Evolutionary conservation across 2,797 vertebrate species (phyloP).

Genomic region (Delichon dasypus): DNA sequence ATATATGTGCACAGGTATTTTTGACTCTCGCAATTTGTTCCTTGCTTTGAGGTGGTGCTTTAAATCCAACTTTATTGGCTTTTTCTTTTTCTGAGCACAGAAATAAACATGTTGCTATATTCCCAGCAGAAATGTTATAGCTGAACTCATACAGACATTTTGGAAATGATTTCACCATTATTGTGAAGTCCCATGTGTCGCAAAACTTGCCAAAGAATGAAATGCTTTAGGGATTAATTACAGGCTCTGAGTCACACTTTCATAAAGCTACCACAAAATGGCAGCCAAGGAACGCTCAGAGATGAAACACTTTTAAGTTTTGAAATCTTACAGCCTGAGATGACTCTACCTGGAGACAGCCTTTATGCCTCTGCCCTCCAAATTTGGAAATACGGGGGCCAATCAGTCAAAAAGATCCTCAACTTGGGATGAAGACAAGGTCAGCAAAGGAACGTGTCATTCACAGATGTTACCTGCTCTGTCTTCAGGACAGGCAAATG

Average conservation of each 20-base stretch:
- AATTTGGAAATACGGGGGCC: neutral
- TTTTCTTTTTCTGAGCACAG: neutral
- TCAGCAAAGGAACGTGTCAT: neutral
- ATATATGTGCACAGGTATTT: neutral
- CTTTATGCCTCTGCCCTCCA: neutral
- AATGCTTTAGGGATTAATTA: constrained; percentile 32
- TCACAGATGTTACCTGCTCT: neutral
- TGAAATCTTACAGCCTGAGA: neutral
- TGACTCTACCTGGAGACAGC: neutral
- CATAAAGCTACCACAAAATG: neutral
- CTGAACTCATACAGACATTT: neutral
- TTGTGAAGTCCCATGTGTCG: neutral
- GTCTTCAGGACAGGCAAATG: neutral
- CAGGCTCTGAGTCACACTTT: neutral
- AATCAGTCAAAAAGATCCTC: neutral
- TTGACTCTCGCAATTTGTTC: neutral
- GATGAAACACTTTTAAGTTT: neutral
- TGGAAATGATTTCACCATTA: neutral
- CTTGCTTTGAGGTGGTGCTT: neutral
- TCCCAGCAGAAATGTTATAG: neutral
- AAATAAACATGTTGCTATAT: neutral
- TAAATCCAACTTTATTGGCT: neutral
- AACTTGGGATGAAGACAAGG: neutral
- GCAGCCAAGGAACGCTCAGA: neutral
- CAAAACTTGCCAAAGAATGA: constrained; percentile 3